These are phyloP conservation scores for Ataeniobius toweri DNA, from an alignment of 2,797 vertebrate species.

Conservation along the genomic window DNA sequence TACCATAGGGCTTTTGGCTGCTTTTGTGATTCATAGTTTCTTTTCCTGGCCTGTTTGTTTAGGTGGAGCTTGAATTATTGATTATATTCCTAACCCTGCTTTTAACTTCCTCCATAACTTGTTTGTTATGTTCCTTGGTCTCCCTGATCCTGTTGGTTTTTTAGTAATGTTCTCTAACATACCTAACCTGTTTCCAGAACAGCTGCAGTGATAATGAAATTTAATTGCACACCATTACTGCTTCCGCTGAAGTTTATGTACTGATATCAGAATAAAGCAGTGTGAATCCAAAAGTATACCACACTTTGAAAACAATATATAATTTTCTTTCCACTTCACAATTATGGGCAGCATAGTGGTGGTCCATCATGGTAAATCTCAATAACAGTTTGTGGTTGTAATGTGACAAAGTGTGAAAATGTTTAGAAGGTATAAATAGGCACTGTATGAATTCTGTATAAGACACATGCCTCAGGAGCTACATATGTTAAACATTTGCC, in stretches of 20 bases:
- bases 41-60: no score
- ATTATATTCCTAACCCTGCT: not conserved
- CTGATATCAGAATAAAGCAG: not conserved
- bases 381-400: not conserved
- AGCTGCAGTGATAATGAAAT: not conserved
- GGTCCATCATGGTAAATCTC: no score
- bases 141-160: no score
- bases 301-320: not conserved
- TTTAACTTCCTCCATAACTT: no score
- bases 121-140: no score
- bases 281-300: not conserved
- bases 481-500: slow-evolving; percentile 8
- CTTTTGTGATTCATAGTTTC: no score
- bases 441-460: not conserved
- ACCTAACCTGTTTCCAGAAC: no score
- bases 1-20: no score
- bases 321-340: not conserved
- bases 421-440: not conserved
- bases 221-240: not conserved
- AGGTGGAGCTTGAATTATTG: no score
- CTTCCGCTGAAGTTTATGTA: not conserved
- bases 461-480: not conserved
- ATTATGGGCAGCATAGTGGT: not conserved
- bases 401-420: not conserved
- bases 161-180: no score